Percentiles rank a stretch among this genome's conserved stretches.
Conservation (phyloP, 2,113 vertebrate genomes). For the Notothenia rossii region DNA sequence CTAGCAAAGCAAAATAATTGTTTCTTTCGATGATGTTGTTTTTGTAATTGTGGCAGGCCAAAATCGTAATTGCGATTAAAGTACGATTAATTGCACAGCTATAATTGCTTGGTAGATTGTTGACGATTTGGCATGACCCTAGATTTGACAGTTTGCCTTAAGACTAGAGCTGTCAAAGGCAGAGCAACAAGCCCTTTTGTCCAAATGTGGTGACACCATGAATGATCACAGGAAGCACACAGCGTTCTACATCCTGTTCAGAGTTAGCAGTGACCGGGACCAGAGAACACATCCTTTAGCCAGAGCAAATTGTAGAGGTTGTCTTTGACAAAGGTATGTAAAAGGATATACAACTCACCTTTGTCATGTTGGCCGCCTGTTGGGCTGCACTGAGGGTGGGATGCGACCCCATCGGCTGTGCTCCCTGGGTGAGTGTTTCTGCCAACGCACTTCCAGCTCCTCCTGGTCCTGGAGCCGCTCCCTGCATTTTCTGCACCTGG, state of each 20-base stretch:
- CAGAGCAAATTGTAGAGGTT: background rate
- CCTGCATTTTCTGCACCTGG: conserved; percentile 87
- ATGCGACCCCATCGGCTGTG: conserved; percentile 91
- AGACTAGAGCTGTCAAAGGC: background rate
- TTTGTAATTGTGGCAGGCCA: too few relatives aligned
- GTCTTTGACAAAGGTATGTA: too few relatives aligned
- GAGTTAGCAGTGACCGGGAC: background rate
- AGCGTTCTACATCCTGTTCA: background rate
- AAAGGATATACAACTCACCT: conserved; percentile 85
- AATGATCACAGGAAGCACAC: background rate
- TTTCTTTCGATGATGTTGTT: too few relatives aligned
- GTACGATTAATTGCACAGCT: too few relatives aligned
- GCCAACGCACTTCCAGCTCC: conserved; percentile 91
- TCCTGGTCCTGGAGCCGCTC: conserved; percentile 66
- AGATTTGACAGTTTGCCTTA: background rate
- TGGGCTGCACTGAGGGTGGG: conserved; percentile 86
- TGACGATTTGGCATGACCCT: background rate
- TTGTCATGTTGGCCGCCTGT: conserved; percentile 92
- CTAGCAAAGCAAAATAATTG: too few relatives aligned
- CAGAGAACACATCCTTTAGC: background rate
- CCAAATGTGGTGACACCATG: too few relatives aligned
- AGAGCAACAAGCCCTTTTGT: background rate
- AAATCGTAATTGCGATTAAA: too few relatives aligned
- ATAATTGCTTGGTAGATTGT: background rate
- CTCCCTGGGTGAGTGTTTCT: conserved; percentile 94